A percentile compares a stretch with the other conserved stretches of the same genome.
These are phyloP conservation scores for Charanyca ferruginea DNA, from an alignment of 2,888 invertebrate genomes.

Conservation along the genomic window DNA sequence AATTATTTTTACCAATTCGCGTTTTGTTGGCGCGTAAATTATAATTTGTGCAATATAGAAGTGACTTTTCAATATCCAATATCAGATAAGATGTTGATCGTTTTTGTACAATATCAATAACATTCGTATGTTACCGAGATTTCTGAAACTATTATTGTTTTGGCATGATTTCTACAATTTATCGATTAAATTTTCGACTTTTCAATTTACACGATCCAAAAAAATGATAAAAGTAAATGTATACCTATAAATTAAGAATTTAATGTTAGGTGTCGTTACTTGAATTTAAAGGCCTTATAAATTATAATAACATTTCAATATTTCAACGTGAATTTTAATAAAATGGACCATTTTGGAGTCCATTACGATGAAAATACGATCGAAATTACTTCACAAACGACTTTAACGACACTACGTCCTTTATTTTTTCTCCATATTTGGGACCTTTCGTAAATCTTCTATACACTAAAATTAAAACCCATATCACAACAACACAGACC, in stretches of 20 bases:
- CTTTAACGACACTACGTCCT: conserved; percentile 21
- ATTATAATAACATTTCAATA: conserved; percentile 52
- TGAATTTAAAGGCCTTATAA: conserved; percentile 42
- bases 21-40: conserved; percentile 31
- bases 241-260: conserved; percentile 40
- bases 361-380: conserved; percentile 35
- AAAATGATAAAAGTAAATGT: conserved; percentile 35
- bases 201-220: conserved; percentile 6
- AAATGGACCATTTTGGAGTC: conserved; percentile 27
- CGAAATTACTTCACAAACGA: conserved; percentile 10
- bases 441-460: background rate
- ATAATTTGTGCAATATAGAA: conserved; percentile 21
- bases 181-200: conserved; percentile 23
- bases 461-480: background rate
- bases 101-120: conserved; percentile 45
- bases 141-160: conserved; percentile 38
- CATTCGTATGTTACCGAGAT: conserved; percentile 32
- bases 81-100: conserved; percentile 26
- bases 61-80: conserved; percentile 23
- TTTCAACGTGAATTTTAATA: conserved; percentile 28
- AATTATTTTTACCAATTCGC: conserved; percentile 2
- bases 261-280: conserved; percentile 40
- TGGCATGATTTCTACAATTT: conserved; percentile 23
- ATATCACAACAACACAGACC: conserved; percentile 17
- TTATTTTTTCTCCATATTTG: conserved; percentile 18